phyloP scores from a whole-genome alignment of 2,797 vertebrate genomes.

The Mus minutoides region DNA sequence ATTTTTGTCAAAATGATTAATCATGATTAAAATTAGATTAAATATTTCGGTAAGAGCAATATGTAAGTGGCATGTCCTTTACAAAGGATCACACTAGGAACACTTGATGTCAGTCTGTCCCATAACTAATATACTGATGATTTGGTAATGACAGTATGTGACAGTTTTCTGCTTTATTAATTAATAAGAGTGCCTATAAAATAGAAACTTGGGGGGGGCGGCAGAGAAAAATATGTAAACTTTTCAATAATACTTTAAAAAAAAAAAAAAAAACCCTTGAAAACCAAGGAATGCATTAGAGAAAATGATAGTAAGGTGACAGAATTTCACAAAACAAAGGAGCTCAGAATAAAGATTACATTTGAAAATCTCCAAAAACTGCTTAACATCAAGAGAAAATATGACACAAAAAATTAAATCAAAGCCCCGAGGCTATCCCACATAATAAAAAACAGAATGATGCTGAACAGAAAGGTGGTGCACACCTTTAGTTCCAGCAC shows the following conservation, averaged over 20 bases:
- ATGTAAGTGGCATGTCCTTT: not conserved
- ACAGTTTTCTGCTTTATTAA: not conserved
- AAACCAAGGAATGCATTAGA: not conserved
- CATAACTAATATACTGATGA: not conserved
- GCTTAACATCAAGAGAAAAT: not conserved
- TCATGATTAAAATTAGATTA: slow-evolving; percentile 32
- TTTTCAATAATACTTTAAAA: not conserved
- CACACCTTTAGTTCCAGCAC: not conserved
- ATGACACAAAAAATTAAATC: not conserved
- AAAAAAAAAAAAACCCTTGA: not conserved
- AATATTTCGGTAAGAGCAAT: slow-evolving; percentile 11
- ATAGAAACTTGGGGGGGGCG: not conserved
- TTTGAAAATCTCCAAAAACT: not conserved
- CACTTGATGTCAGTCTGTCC: not conserved
- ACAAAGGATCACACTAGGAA: not conserved
- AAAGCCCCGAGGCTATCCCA: not conserved
- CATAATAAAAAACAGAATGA: not conserved
- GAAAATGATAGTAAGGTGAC: slow-evolving; percentile 25
- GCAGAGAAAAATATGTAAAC: not conserved
- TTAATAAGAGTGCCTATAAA: slow-evolving; percentile 2
- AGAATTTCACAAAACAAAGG: slow-evolving; percentile 48
- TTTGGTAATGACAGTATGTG: not conserved
- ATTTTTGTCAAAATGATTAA: slow-evolving; percentile 52
- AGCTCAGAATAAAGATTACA: not conserved
- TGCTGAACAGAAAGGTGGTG: not conserved